Evolutionary conservation across 2,888 invertebrate species (phyloP), one percentile per base, ranked within the genome.

Genomic region (Teinopalpus imperialis): DNA sequence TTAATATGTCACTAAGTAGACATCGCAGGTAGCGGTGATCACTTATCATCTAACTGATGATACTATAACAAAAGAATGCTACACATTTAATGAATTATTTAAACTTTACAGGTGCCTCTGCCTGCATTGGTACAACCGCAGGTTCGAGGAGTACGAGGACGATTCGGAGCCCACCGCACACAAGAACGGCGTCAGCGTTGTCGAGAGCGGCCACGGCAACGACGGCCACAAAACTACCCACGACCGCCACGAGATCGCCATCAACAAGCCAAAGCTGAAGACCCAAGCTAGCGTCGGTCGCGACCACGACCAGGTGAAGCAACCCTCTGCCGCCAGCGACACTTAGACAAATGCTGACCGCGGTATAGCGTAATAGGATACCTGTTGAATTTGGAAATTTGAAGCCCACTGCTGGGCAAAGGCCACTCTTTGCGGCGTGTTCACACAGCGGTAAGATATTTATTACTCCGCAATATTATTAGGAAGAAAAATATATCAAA

Each of bases 51-150:
- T n/a, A n/a, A n/a, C n/a, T n/a, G n/a, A n/a, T n/a, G n/a, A n/a
- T n/a, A n/a, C n/a, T n/a, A n/a, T n/a, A n/a, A n/a, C n/a, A n/a
- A n/a, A n/a, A n/a, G n/a, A n/a, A n/a, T n/a, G n/a, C n/a, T n/a
- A n/a, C n/a, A n/a, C n/a, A n/a, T n/a, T n/a, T n/a, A n/a, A n/a
- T n/a, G n/a, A n/a, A n/a, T n/a, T n/a, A n/a, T n/a, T n/a, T n/a
- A n/a, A 13, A 26, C 4, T 8, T 69, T 71, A 1, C 76, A 90
- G 94, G 63, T 92, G 93, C 64, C 83, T 92, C 60, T 93, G 93
- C 69, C 90, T 94, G 54, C 92, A 92, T 65, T 92, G 91, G 85
- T 87, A 71, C 76, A 89, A 82, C 73, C 85, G 80, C 53, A 87
- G 73, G 59, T 89, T 77, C 61, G 81, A 81, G 2, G 82, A 81